Percentiles rank a stretch among this genome's conserved stretches.
phyloP scores from a whole-genome alignment of 2,888 invertebrate species.

The Lochmaea capreae region DNA sequence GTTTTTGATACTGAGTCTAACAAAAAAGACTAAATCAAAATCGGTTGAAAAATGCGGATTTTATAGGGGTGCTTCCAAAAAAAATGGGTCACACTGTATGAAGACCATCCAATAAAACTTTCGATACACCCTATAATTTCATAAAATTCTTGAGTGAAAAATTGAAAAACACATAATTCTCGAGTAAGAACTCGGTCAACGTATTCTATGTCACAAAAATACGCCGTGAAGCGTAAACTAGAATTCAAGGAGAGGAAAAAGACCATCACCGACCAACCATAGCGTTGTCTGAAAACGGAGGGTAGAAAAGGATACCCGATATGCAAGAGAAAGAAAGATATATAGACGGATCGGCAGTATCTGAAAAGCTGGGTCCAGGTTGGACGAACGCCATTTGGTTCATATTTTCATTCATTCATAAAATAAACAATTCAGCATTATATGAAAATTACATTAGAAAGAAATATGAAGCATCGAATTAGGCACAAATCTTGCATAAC shows the following conservation, averaged over 20 bases:
- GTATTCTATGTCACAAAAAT: conserved; percentile 31
- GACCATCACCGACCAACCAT: conserved; percentile 20
- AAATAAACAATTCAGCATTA: too few species aligned
- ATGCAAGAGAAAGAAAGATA: conserved; percentile 22
- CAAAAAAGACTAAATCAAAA: too few species aligned
- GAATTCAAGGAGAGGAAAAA: conserved; percentile 27
- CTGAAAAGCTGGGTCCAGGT: conserved; percentile 15
- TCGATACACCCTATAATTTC: background rate
- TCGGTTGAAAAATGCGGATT: too few species aligned
- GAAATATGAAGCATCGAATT: too few species aligned
- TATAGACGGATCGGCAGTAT: conserved; percentile 29
- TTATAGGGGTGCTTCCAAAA: too few species aligned
- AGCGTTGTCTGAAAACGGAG: conserved; percentile 22
- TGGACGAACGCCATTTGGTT: conserved; percentile 19
- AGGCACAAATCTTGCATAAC: too few species aligned
- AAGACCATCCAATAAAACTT: too few species aligned
- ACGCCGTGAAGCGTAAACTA: conserved; percentile 28
- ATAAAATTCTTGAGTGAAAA: background rate
- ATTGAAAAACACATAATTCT: conserved; percentile 29
- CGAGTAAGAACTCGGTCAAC: conserved; percentile 26
- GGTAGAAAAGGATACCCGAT: conserved; percentile 14
- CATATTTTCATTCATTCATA: conserved; percentile 7
- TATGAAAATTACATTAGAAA: too few species aligned
- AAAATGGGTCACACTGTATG: too few species aligned
- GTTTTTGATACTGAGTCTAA: too few species aligned